Evolutionary conservation across 2,797 vertebrate species (phyloP).

Genomic region (Liparis tanakae): DNA sequence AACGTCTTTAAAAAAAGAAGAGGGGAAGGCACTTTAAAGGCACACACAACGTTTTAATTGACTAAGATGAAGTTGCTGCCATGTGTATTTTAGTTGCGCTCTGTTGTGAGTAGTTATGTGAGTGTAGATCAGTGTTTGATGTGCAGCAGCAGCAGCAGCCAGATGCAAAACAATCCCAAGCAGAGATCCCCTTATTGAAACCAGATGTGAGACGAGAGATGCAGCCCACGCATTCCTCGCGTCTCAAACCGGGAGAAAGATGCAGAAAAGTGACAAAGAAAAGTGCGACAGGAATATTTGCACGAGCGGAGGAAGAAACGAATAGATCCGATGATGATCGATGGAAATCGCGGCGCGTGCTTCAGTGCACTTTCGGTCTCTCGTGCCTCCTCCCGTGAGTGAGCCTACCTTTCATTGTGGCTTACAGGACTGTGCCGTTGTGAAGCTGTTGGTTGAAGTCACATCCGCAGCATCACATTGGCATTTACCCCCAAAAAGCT

Average conservation of each 20-base stretch:
- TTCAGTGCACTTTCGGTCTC: neutral
- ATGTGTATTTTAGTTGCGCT: neutral
- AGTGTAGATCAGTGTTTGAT: constrained; percentile 57
- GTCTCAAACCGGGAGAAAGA: constrained; percentile 47
- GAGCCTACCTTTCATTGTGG: constrained; percentile 84
- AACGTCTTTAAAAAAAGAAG: neutral
- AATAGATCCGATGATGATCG: neutral
- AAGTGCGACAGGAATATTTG: neutral
- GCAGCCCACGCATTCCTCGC: constrained; percentile 77
- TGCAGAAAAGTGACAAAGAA: constrained; percentile 48
- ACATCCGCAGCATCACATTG: constrained; percentile 79
- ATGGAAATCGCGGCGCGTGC: neutral
- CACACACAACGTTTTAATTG: neutral
- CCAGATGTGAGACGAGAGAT: constrained; percentile 88
- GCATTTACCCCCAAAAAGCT: constrained; percentile 49
- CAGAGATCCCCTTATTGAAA: constrained; percentile 86
- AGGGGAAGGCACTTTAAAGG: neutral
- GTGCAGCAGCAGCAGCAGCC: constrained; percentile 62
- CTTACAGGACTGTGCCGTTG: constrained; percentile 52
- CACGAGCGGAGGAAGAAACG: neutral
- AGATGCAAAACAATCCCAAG: constrained; percentile 88
- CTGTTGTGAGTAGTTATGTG: constrained; percentile 20
- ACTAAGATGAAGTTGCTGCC: neutral
- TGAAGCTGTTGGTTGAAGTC: constrained; percentile 61
- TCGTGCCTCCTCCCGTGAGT: neutral